Evolutionary conservation across 2,888 invertebrate species (phyloP), one percentile per base, ranked within the genome.

Genomic region (Macaria notata): DNA sequence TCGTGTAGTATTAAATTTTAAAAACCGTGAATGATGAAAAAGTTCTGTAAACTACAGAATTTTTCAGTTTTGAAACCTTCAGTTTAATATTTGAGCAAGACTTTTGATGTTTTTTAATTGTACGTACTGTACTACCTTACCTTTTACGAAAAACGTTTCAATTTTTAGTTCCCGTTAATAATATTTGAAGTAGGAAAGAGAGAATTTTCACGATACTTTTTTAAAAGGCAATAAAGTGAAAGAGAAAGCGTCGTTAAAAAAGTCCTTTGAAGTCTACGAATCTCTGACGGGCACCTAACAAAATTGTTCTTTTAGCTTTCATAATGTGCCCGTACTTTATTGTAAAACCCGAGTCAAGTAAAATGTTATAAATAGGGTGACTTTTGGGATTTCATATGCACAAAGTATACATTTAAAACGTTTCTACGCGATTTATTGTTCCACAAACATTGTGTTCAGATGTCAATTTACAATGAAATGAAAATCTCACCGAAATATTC

Each of bases 271-370:
- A 86, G 84, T 88, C 81, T 76, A 81, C 79, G 76, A 83, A 86
- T 86, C 84, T 88, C 72, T 83, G 83, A 76, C 82, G 83, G 81
- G 82, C 81, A 82, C 85, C 86, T 87, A 88, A 88, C 87, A 79
- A 84, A 87, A 88, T 88, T 88, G 85, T 88, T 87, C 87, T 84
- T 87, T 87, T 84, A 83, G 81, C 79, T 73, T 86, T 81, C 84
- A 83, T 84, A 84, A 86, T 81, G 84, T 79, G 78, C 76, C 73
- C 78, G 79, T 78, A 79, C 82, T 84, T 80, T 84, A 83, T 85
- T 79, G 31, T 71, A 72, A 72, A 70, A 71, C 70, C 69, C 76
- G 77, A 82, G 76, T 78, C 81, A 80, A 73, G 75, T 76, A 81
- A 80, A 79, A 80, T 79, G 78, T 80, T 81, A 82, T 79, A 84